A percentile compares a stretch with the other conserved stretches of the same genome.
Conservation (phyloP, 2,797 vertebrate genomes). For the Paramormyrops hopkinsi region DNA sequence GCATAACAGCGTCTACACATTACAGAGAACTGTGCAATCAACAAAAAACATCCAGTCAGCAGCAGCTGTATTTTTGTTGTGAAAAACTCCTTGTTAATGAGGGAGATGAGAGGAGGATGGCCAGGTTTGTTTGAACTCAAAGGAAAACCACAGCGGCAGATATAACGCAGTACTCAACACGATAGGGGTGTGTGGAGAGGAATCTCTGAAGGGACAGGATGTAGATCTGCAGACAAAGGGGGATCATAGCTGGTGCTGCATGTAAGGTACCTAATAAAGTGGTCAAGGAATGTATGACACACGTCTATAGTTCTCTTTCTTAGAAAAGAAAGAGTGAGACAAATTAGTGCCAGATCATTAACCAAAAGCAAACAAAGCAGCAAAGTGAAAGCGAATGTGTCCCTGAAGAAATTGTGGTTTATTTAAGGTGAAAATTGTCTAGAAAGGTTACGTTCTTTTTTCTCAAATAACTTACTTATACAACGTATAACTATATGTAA, state of each 20-base stretch:
- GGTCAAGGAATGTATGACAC: background rate
- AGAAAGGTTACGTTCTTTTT: background rate
- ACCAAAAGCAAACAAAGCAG: background rate
- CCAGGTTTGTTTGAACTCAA: background rate
- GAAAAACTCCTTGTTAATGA: background rate
- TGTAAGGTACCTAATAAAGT: background rate
- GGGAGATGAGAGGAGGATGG: background rate
- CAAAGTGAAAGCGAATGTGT: background rate
- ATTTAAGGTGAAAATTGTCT: background rate
- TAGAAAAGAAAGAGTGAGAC: background rate
- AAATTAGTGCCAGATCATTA: background rate
- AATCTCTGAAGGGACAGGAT: background rate
- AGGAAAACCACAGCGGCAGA: background rate
- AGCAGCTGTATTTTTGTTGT: background rate
- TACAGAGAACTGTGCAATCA: background rate
- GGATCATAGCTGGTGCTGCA: background rate
- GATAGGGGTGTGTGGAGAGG: background rate
- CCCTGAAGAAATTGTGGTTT: background rate
- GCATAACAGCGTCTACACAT: background rate
- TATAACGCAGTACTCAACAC: background rate
- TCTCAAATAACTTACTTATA: background rate
- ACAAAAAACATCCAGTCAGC: background rate
- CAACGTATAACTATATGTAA: background rate
- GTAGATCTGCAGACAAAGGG: background rate
- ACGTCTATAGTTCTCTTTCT: background rate